Conservation (phyloP, 2,797 vertebrate genomes). For the Pachyuromys duprasi region DNA sequence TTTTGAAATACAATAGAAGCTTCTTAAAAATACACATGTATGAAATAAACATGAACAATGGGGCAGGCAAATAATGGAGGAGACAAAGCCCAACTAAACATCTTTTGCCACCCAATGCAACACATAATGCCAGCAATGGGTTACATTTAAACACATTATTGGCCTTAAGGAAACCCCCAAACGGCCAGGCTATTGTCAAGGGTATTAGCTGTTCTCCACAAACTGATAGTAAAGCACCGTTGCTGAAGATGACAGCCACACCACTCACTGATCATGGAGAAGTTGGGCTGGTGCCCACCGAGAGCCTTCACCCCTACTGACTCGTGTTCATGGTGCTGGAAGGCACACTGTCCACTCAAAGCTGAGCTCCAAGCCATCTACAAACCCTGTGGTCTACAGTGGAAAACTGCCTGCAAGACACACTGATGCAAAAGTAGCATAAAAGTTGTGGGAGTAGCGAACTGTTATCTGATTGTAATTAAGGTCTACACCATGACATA, state of each 20-base stretch:
- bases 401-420: too few species aligned
- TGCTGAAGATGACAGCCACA: neutral
- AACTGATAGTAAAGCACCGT: neutral
- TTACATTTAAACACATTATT: neutral
- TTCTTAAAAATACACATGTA: neutral
- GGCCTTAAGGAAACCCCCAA: neutral
- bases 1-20: conserved; percentile 10
- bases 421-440: neutral
- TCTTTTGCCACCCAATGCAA: neutral
- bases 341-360: neutral
- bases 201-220: neutral
- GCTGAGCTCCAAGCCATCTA: neutral
- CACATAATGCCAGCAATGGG: neutral
- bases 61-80: neutral
- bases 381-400: neutral
- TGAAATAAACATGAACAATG: neutral
- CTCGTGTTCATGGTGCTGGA: neutral
- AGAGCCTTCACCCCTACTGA: neutral
- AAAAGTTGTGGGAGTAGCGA: neutral
- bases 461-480: neutral
- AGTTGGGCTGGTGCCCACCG: neutral
- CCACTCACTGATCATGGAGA: neutral
- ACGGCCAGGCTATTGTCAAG: neutral
- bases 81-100: neutral
- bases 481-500: too few species aligned